Evolutionary conservation across 2,113 vertebrate genomes (phyloP).

Genomic region (Pipra filicauda): DNA sequence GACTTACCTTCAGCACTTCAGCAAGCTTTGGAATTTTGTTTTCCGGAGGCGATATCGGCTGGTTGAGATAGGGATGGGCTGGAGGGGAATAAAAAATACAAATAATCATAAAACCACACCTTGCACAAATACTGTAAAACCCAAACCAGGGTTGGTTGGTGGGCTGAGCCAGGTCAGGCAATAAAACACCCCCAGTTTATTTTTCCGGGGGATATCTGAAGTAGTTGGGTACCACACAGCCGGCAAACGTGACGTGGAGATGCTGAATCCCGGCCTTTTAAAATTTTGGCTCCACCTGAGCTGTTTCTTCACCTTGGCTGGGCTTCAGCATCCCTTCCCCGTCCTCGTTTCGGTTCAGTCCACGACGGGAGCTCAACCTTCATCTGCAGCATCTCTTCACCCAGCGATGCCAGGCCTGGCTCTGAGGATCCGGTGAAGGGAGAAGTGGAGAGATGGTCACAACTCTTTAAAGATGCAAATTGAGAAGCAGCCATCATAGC

Average conservation of each 20-base stretch:
- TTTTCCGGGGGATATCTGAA: neutral
- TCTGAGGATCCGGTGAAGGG: neutral
- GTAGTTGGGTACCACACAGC: neutral
- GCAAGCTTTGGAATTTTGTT: neutral
- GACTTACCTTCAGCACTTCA: neutral
- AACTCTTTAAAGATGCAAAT: conserved; percentile 85
- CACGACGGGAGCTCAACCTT: neutral
- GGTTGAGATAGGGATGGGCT: neutral
- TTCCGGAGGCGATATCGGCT: neutral
- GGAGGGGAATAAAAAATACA: neutral
- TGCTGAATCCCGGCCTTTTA: neutral
- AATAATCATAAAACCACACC: neutral
- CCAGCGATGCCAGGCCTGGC: neutral
- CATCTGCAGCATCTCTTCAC: neutral
- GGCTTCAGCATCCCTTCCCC: neutral
- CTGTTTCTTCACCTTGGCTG: neutral
- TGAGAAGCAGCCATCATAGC: conserved; percentile 78
- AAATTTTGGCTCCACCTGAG: neutral
- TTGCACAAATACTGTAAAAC: neutral
- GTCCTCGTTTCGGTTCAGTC: neutral
- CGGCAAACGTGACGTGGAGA: accelerated
- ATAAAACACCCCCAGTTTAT: accelerated
- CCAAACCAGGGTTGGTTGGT: accelerated
- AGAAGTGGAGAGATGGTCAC: conserved; percentile 65
- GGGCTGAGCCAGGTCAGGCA: neutral